Evolutionary conservation across 2,888 invertebrate species (phyloP).

Genomic region (Microlaimidae sp.): DNA sequence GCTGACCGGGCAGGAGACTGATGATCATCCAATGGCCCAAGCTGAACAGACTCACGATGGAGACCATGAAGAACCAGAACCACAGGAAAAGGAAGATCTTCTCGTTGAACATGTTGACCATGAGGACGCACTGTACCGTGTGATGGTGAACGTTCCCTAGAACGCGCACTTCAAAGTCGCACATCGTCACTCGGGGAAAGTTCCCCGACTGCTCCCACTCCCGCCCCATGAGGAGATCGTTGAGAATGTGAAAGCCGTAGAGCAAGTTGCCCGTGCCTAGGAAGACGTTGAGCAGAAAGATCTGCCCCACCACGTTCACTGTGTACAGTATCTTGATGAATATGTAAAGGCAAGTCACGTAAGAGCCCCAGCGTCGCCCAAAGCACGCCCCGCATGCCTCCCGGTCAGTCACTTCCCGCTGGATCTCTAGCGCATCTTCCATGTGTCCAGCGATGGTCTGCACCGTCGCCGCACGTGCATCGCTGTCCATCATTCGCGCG

Average conservation of each 20-base stretch:
- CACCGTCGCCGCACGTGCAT: conserved; percentile 33
- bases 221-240: conserved; percentile 32
- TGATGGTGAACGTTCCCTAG: conserved; percentile 37
- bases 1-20: conserved; percentile 34
- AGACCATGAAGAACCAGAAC: conserved; percentile 37
- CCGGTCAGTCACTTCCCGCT: conserved; percentile 33
- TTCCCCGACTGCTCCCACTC: conserved; percentile 36
- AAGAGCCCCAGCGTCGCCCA: conserved; percentile 36
- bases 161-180: conserved; percentile 39
- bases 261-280: conserved; percentile 36
- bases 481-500: conserved; percentile 36
- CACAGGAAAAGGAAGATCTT: conserved; percentile 33
- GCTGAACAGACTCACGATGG: conserved; percentile 30
- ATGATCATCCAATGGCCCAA: conserved; percentile 35
- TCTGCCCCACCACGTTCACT: conserved; percentile 34
- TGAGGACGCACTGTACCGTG: conserved; percentile 34
- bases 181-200: conserved; percentile 37
- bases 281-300: conserved; percentile 36
- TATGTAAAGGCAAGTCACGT: conserved; percentile 36
- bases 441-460: conserved; percentile 36
- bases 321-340: conserved; percentile 36
- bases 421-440: conserved; percentile 36
- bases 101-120: conserved; percentile 23
- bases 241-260: conserved; percentile 36
- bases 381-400: conserved; percentile 31